Evolutionary conservation across 64 coral and sea anemone species (phyloP), one percentile per base, ranked within the genome.

Genomic region (Hydrozoanthus tunicans): DNA sequence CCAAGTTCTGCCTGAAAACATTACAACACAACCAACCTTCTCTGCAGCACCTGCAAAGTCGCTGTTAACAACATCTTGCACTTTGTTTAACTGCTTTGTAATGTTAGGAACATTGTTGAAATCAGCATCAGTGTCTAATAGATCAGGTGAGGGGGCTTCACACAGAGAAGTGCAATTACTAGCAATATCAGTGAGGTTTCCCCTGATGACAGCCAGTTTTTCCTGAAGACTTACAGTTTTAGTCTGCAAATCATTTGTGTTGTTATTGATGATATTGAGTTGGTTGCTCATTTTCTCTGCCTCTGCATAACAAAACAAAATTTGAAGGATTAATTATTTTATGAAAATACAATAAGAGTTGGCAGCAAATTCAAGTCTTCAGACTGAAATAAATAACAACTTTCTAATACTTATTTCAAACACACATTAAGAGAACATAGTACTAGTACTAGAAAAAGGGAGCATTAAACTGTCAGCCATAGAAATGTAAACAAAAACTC

Each of bases 81-180:
- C 51, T 11, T 24, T 94, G 3, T 77, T 3, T 11, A 98, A 63
- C 77, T 98, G 6, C 15, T 4, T 0, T 55, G 79, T 10, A 72
- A 96, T 88, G 81, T 98, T 64, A 1, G 92, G 93, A 79, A 98
- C 90, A 59, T 79, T 92, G 54, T 52, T 94, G 53, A 98, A 98
- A 83, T 98, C 53, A 54, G 95, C 95, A 53, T 88, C 90, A 53
- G 85, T 78, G 4, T 1, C 55, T 13, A 96, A 55, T 3, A 23
- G 53, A 56, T 54, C 59, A 12, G 58, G 4, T 17, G 80, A 4
- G 71, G 57, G 80, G 6, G 7, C 11, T 32, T 75, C 7, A 73
- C 80, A 82, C 3, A 9, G 0, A 59, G 0, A 4, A 32, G 81
- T 3, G 64, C 95, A 98, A 0, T 61, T 2, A 3, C 0, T 71